Evolutionary conservation across 2,888 invertebrate genomes (phyloP).

Genomic region (Willowsia nigromaculata): DNA sequence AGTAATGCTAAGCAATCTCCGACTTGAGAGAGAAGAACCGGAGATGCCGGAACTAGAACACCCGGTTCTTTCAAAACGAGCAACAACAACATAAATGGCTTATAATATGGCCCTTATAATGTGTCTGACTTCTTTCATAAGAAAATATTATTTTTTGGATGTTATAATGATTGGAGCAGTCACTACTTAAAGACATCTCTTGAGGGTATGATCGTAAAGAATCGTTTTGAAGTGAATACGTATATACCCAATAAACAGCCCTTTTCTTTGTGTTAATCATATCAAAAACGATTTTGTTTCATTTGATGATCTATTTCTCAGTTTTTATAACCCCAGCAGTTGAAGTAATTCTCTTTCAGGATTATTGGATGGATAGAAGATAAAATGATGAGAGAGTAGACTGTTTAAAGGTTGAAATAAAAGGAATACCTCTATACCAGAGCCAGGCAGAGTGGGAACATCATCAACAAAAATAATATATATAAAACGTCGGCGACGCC

Average conservation of each 20-base stretch:
- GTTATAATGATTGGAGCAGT: too few species aligned
- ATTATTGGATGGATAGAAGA: neutral
- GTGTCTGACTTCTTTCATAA: neutral
- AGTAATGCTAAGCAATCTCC: neutral
- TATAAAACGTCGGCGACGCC: slow-evolving; percentile 38
- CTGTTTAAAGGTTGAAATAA: neutral
- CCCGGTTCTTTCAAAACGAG: neutral
- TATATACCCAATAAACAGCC: neutral
- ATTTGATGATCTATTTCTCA: neutral
- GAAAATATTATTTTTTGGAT: neutral
- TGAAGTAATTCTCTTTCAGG: neutral
- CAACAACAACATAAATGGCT: neutral
- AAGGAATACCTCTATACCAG: neutral
- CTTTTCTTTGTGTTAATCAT: slow-evolving; percentile 15
- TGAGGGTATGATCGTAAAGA: neutral
- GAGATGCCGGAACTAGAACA: slow-evolving; percentile 44
- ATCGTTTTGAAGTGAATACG: neutral
- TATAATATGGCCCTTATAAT: neutral
- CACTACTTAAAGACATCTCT: neutral
- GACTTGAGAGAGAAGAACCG: neutral
- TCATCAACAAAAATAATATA: neutral
- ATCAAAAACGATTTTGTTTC: slow-evolving; percentile 36
- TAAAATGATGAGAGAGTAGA: neutral
- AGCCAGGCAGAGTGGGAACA: neutral
- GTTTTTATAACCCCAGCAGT: slow-evolving; percentile 20